Base-by-base conservation (phyloP, 2,797 vertebrate species). In the Ctenopoma multispine region DNA sequence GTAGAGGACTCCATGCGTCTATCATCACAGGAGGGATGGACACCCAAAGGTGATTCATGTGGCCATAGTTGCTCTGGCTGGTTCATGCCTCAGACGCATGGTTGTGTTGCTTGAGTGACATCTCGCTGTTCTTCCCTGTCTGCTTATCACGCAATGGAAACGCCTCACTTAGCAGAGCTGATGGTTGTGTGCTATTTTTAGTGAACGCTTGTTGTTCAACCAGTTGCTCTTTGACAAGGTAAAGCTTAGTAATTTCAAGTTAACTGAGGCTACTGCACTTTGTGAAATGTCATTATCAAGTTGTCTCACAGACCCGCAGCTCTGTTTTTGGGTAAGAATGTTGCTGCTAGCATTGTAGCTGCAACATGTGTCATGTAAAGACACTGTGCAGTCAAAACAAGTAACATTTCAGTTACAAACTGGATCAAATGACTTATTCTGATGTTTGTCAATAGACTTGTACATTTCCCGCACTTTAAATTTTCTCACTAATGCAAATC, bases 1-100 rank as follows among this genome's bases (percentile, higher is more conserved):
- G 63, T 89, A 93, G 93, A 93, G n/a, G 87, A 90, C 73, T 90
- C 93, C 72, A 95, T 95, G 94, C 86, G 88, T 84, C 81, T 95
- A 92, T 88, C 92, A 0, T 70, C 91, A 34, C 77, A 60, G 31
- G 86, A 87, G 31, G 80, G 65, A 65, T 20, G 55, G 59, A 72
- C 67, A 11, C 67, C 73, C 64, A 36, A 17, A 94, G 94, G 93
- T 94, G 93, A 94, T 56, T 31, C 17, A 66, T 72, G 66, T 75
- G 64, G 17, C 3, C 24, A 4, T 9, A 53, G 66, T 23, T 70
- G 73, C 40, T 36, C 50, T 73, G 63, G 77, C 84, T 86, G 81
- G 58, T 55, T 67, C 44, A 54, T 64, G 70, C 34, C 34, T 63
- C 47, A 54, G 67, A 23, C 27, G 90, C 91, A 92, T 90, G 86